Conservation (phyloP, 2,797 vertebrate genomes). For the Catostomus latipinnis region DNA sequence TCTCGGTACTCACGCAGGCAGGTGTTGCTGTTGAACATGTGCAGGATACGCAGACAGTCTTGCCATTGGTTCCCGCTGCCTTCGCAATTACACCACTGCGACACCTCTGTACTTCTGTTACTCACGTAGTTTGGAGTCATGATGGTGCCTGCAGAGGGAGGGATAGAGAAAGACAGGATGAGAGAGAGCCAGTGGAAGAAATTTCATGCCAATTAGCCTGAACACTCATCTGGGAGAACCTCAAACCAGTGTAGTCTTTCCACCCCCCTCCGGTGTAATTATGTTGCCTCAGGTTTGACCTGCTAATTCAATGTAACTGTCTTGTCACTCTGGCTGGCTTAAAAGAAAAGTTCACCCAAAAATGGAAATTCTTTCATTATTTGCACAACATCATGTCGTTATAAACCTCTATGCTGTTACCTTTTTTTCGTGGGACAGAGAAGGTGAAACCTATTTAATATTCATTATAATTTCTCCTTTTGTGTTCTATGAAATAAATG, state of each 20-base stretch:
- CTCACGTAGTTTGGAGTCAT: conserved; percentile 97
- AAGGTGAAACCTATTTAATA: not conserved
- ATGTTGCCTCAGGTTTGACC: conserved; percentile 41
- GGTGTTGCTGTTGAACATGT: conserved; percentile 87
- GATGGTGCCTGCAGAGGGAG: conserved; percentile 82
- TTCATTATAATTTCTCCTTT: too few relatives aligned
- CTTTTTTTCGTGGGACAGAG: not conserved
- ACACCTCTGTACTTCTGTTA: conserved; percentile 85
- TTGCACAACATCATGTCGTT: not conserved
- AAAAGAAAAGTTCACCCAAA: conserved; percentile 12
- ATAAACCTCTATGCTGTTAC: not conserved
- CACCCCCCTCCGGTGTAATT: conserved; percentile 50
- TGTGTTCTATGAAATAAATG: too few relatives aligned
- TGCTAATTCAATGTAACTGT: conserved; percentile 49
- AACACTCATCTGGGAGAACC: conserved; percentile 50
- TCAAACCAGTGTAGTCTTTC: conserved; percentile 33
- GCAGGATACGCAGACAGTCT: conserved; percentile 86
- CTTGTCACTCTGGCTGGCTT: conserved; percentile 25
- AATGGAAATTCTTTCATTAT: not conserved
- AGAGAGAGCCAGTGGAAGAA: conserved; percentile 12
- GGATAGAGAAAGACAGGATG: not conserved
- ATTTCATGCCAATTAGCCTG: conserved; percentile 40
- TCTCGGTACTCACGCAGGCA: conserved; percentile 87
- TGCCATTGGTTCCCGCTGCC: conserved; percentile 92
- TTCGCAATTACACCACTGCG: conserved; percentile 92